Percentiles rank a stretch among this genome's conserved stretches.
Evolutionary conservation across 2,797 vertebrate species (phyloP).

Genomic region (Semaprochilodus insignis): DNA sequence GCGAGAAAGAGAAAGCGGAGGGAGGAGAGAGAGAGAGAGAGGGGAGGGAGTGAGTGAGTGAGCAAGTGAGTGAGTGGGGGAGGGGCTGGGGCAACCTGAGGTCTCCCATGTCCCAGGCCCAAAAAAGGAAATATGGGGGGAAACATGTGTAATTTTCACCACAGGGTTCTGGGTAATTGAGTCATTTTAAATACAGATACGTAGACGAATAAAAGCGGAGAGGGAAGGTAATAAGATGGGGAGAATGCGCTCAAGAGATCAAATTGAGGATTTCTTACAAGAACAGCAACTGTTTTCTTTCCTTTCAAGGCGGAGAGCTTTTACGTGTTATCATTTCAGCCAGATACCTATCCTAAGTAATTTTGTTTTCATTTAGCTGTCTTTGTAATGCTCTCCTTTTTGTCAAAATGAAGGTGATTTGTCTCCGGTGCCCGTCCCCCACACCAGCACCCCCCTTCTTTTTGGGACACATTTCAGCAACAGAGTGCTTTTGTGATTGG

Average conservation of each 20-base stretch:
- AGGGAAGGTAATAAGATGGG: constrained; percentile 61
- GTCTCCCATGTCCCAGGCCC: constrained; percentile 53
- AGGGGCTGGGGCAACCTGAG: constrained; percentile 46
- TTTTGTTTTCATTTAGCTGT: constrained; percentile 63
- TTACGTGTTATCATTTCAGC: constrained; percentile 65
- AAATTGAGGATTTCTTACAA: constrained; percentile 65
- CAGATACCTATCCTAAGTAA: constrained; percentile 63
- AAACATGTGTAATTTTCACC: constrained; percentile 66
- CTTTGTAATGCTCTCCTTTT: constrained; percentile 53
- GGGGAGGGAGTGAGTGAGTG: background rate
- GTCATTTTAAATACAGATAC: constrained; percentile 66
- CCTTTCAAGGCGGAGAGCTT: constrained; percentile 62
- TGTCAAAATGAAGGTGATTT: constrained; percentile 56
- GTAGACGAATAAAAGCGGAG: constrained; percentile 62
- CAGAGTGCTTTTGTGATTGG: constrained; percentile 40
- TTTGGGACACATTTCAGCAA: constrained; percentile 50
- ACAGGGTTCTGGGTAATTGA: constrained; percentile 64
- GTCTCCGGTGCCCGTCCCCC: constrained; percentile 45
- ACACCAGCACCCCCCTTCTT: background rate
- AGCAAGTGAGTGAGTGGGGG: constrained; percentile 11
- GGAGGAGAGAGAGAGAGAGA: constrained; percentile 4
- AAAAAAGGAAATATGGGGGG: constrained; percentile 57
- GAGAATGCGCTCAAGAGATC: constrained; percentile 63
- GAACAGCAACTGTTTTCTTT: constrained; percentile 64
- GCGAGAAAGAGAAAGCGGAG: constrained; percentile 39